A percentile compares a stretch with the other conserved stretches of the same genome.
Evolutionary conservation across 2,888 invertebrate genomes (phyloP).

Genomic region (Zygogramma bicolorata): DNA sequence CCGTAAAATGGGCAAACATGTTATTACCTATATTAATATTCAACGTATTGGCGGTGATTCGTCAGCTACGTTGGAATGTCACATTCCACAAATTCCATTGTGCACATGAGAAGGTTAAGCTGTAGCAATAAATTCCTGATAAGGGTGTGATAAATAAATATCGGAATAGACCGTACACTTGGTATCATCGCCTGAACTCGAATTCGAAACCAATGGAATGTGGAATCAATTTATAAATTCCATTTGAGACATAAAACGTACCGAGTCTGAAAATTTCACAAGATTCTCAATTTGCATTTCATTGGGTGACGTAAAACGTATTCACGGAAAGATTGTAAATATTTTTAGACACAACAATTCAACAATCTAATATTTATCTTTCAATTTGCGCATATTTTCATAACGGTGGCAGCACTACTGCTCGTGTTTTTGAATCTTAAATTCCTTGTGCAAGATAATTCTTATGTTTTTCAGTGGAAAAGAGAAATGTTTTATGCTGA

Average conservation of each 20-base stretch:
- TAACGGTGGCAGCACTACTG: slow-evolving; percentile 72
- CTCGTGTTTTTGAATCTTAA: slow-evolving; percentile 59
- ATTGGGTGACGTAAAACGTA: slow-evolving; percentile 58
- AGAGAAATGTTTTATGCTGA: slow-evolving; percentile 2
- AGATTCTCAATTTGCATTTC: slow-evolving; percentile 50
- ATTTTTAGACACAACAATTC: slow-evolving; percentile 64
- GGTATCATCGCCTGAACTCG: not conserved
- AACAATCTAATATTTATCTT: slow-evolving; percentile 63
- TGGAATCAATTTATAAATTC: slow-evolving; percentile 1
- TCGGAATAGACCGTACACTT: not conserved
- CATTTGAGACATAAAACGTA: not conserved
- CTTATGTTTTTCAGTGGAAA: slow-evolving; percentile 3
- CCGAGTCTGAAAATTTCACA: slow-evolving; percentile 33
- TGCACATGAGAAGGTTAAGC: not conserved
- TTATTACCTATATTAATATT: not conserved
- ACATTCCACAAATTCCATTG: slow-evolving; percentile 3
- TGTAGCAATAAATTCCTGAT: slow-evolving; percentile 13
- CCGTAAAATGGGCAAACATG: not conserved
- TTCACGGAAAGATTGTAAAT: slow-evolving; percentile 63
- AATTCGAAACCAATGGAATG: not conserved
- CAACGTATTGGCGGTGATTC: not conserved
- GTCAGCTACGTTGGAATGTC: slow-evolving; percentile 2
- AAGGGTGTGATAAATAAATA: slow-evolving; percentile 7
- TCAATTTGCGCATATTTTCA: slow-evolving; percentile 69
- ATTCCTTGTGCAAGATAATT: slow-evolving; percentile 36